phyloP scores from a whole-genome alignment of 2,888 invertebrate species.

The Tachina fera region DNA sequence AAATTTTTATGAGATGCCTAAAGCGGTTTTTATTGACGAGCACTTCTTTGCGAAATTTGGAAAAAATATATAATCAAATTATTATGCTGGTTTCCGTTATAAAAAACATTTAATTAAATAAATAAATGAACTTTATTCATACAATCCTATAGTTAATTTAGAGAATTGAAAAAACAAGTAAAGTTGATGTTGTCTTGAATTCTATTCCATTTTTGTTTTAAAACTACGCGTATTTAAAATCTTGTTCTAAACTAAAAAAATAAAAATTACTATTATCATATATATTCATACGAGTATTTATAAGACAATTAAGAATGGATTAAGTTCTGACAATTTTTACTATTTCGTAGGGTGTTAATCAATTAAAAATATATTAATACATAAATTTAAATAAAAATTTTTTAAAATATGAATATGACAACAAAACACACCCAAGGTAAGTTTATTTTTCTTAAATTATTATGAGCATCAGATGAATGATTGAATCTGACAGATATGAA shows the following conservation, averaged over 20 bases:
- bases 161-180: neutral
- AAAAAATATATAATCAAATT: neutral
- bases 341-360: too few species aligned
- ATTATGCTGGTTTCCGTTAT: slow-evolving; percentile 17
- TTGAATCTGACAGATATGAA: slow-evolving; percentile 29
- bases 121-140: neutral
- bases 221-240: too few species aligned
- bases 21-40: slow-evolving; percentile 15
- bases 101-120: neutral
- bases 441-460: slow-evolving; percentile 20
- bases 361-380: neutral
- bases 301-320: too few species aligned
- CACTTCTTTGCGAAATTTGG: neutral
- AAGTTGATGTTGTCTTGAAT: neutral
- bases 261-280: too few species aligned
- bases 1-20: slow-evolving; percentile 15
- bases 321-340: too few species aligned
- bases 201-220: neutral
- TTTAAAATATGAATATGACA: slow-evolving; percentile 11
- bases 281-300: too few species aligned
- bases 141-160: neutral
- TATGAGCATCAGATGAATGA: slow-evolving; percentile 31
- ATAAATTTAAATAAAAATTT: neutral
- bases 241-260: too few species aligned
- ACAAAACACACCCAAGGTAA: slow-evolving; percentile 50